Evolutionary conservation across 2,113 vertebrate species (phyloP).

Genomic region (Siniperca knerii): DNA sequence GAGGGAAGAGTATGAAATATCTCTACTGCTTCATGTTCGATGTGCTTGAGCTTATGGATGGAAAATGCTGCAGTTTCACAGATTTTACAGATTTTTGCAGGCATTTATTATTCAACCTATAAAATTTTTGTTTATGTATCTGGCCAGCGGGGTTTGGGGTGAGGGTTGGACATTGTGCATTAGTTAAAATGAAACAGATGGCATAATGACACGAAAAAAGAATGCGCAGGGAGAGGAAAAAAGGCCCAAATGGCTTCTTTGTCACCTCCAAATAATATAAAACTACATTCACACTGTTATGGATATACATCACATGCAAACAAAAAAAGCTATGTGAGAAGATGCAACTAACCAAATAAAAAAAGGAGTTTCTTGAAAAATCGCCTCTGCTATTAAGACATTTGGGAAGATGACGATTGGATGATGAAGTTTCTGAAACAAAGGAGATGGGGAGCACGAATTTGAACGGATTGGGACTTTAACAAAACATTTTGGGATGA

Average conservation of each 20-base stretch:
- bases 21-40: not conserved
- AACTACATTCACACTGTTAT: not conserved
- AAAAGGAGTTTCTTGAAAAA: too few species aligned
- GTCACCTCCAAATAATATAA: not conserved
- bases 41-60: not conserved
- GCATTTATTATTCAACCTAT: slow-evolving; percentile 12
- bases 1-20: slow-evolving; percentile 11
- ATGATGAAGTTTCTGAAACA: too few species aligned
- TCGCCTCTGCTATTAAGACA: too few species aligned
- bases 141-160: not conserved
- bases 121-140: slow-evolving; percentile 2
- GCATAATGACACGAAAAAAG: not conserved
- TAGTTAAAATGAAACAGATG: not conserved
- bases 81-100: slow-evolving; percentile 1
- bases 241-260: not conserved
- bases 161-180: not conserved
- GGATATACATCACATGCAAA: not conserved
- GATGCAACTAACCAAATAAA: too few species aligned
- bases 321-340: too few species aligned
- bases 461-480: too few species aligned
- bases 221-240: not conserved
- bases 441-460: too few species aligned
- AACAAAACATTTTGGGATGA: too few species aligned
- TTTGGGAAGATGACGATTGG: too few species aligned
- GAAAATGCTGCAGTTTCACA: not conserved